Evolutionary conservation across 2,113 vertebrate species (phyloP).

Genomic region (Micromys minutus): DNA sequence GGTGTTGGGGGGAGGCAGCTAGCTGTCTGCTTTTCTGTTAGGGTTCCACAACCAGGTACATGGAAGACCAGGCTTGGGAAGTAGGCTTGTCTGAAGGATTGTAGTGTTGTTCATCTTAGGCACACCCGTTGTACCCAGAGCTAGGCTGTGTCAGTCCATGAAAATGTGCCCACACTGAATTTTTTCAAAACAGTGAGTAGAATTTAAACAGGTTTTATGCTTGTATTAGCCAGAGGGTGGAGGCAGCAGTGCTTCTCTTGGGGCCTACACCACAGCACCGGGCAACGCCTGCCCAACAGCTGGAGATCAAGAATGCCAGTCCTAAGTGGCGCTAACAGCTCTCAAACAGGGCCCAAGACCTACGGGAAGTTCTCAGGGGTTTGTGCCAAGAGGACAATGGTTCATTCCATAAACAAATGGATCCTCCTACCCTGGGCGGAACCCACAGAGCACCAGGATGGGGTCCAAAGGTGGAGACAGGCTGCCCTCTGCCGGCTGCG

Average conservation of each 20-base stretch:
- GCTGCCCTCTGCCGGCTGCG: constrained; percentile 71
- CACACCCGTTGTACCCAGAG: not conserved
- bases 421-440: not conserved
- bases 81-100: too few species aligned
- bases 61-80: not conserved
- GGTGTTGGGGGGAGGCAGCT: too few species aligned
- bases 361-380: not conserved
- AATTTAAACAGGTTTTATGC: not conserved
- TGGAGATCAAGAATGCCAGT: too few species aligned
- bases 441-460: not conserved
- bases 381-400: not conserved
- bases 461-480: not conserved
- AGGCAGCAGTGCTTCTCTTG: not conserved
- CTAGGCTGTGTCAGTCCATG: not conserved
- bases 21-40: not conserved
- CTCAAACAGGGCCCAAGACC: not conserved
- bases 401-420: not conserved
- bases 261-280: not conserved
- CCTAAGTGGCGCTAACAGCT: not conserved
- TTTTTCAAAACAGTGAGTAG: not conserved
- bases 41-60: not conserved
- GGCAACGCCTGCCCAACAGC: not conserved
- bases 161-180: not conserved
- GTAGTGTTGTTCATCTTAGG: not conserved
- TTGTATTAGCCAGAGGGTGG: too few species aligned